Percentiles rank a stretch among this genome's conserved stretches.
Evolutionary conservation across 1,140 invertebrate species (phyloP).

Genomic region (Pogonomyrmex barbatus): DNA sequence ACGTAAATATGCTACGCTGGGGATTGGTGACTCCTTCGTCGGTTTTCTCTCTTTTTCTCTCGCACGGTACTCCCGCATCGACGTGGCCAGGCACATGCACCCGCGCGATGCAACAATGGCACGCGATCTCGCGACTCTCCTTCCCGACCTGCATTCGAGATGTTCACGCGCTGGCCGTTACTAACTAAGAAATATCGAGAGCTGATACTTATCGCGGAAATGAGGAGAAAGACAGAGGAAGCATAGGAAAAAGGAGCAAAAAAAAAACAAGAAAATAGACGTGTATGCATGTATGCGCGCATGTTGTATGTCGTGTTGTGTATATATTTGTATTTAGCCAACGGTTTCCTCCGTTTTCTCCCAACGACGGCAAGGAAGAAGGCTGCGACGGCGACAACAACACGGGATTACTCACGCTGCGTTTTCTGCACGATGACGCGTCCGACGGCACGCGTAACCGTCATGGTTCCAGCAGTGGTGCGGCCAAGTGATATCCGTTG

Average conservation of each 20-base stretch:
- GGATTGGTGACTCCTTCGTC: slow-evolving; percentile 10
- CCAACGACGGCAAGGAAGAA: neutral
- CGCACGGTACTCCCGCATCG: slow-evolving; percentile 45
- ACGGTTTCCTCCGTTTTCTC: slow-evolving; percentile 6
- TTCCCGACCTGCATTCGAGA: slow-evolving; percentile 4
- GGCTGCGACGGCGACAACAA: neutral
- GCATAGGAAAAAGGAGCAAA: neutral
- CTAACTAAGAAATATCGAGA: neutral
- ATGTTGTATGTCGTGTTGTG: too few relatives aligned
- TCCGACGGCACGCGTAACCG: slow-evolving; percentile 57
- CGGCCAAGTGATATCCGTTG: slow-evolving; percentile 67
- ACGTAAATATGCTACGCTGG: slow-evolving; percentile 67
- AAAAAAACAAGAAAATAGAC: neutral
- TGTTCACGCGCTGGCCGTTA: neutral
- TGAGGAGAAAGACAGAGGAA: neutral
- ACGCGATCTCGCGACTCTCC: slow-evolving; percentile 31
- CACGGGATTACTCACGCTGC: slow-evolving; percentile 62
- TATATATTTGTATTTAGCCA: neutral
- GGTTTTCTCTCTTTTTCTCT: neutral
- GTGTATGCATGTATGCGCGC: too few relatives aligned
- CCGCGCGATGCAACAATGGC: slow-evolving; percentile 36
- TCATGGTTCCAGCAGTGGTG: slow-evolving; percentile 61
- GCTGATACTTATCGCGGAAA: neutral
- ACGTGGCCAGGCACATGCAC: slow-evolving; percentile 54
- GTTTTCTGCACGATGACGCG: slow-evolving; percentile 39